phyloP scores from a whole-genome alignment of 2,113 vertebrate genomes.

The Cochlearius cochlearius region DNA sequence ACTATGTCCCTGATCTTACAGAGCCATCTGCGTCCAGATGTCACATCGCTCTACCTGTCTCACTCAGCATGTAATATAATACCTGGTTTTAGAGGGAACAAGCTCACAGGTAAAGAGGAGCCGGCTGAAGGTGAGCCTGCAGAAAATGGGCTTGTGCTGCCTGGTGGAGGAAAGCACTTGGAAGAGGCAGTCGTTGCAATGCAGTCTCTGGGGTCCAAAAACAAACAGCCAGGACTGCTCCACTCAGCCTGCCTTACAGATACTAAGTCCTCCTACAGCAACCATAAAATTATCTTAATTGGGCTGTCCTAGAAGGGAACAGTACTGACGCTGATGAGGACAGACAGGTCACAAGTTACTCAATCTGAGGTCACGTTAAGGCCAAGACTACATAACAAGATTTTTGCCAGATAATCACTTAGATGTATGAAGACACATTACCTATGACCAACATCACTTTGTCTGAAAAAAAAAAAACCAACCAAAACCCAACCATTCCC shows the following conservation, averaged over 20 bases:
- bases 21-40: not conserved
- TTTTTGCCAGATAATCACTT: not conserved
- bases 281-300: conserved; percentile 15
- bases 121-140: not conserved
- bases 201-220: not conserved
- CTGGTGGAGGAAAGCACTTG: not conserved
- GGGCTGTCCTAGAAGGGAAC: not conserved
- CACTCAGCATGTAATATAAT: not conserved
- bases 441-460: not conserved
- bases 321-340: not conserved
- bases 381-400: not conserved
- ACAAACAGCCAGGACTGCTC: not conserved
- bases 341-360: conserved; percentile 27
- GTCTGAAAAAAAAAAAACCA: not conserved
- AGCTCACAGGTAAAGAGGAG: not conserved
- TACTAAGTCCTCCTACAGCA: not conserved
- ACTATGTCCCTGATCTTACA: not conserved
- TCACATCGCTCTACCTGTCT: not conserved
- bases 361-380: not conserved
- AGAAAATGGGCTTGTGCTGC: not conserved
- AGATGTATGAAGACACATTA: not conserved
- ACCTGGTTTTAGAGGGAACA: not conserved
- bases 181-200: not conserved
- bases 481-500: not conserved
- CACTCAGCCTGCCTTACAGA: not conserved